These are phyloP conservation scores for Verasper variegatus DNA, from an alignment of 2,113 vertebrate species.

Conservation along the genomic window DNA sequence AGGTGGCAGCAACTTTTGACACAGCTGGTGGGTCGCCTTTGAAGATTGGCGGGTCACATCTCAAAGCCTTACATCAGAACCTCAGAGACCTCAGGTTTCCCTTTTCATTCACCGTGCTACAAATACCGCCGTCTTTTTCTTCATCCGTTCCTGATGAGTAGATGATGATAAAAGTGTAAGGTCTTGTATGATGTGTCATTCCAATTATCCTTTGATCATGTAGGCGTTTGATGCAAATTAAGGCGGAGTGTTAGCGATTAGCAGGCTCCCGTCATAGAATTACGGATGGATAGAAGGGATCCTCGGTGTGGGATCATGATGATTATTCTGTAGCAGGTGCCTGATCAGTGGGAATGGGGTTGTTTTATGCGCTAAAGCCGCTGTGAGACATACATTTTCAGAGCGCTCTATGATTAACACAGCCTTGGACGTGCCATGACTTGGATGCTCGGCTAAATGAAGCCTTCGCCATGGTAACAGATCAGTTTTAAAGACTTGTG, in stretches of 20 bases:
- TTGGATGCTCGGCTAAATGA: constrained; percentile 22
- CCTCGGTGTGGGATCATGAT: neutral
- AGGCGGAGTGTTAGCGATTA: constrained; percentile 26
- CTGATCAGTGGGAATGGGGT: constrained; percentile 24
- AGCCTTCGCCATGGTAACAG: constrained; percentile 65
- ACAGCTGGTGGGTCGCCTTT: constrained; percentile 22
- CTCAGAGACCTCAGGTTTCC: constrained; percentile 16
- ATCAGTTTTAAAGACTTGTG: constrained; percentile 19
- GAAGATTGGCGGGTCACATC: constrained; percentile 8
- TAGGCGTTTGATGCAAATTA: constrained; percentile 44
- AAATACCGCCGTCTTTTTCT: neutral
- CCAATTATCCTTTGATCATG: constrained; percentile 63
- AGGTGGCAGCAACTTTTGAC: constrained; percentile 26
- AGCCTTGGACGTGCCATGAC: too few species aligned
- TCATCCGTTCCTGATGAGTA: constrained; percentile 21
- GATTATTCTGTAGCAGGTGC: constrained; percentile 10
- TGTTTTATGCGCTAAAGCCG: constrained; percentile 28
- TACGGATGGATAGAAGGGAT: neutral
- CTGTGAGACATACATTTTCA: constrained; percentile 26
- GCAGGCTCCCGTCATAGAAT: constrained; percentile 19
- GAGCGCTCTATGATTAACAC: constrained; percentile 32
- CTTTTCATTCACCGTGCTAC: constrained; percentile 32
- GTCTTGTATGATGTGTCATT: constrained; percentile 46
- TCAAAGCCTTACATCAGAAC: constrained; percentile 43
- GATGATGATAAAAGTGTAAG: constrained; percentile 57